Conservation (phyloP, 2,113 vertebrate genomes). For the Gopherus evgoodei region DNA sequence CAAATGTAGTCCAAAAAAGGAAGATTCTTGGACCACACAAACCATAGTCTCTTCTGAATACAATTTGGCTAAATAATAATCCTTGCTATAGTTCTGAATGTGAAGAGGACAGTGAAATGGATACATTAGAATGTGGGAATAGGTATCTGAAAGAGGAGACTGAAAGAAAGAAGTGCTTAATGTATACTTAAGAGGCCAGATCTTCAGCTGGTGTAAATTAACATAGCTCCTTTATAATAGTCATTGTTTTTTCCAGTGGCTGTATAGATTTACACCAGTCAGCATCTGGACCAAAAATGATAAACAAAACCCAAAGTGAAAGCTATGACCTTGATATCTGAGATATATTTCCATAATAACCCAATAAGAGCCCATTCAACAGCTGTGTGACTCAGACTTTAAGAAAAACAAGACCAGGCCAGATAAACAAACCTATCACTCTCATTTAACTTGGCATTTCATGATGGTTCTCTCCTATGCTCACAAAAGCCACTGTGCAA, state of each 20-base stretch:
- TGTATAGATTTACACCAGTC: not conserved
- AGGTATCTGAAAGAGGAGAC: not conserved
- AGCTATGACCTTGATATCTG: not conserved
- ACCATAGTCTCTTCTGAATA: not conserved
- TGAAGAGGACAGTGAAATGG: not conserved
- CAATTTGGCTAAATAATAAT: conserved; percentile 4
- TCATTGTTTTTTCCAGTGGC: not conserved
- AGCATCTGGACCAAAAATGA: not conserved
- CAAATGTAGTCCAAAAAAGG: conserved; percentile 5
- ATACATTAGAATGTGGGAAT: conserved; percentile 5
- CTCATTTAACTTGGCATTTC: not conserved
- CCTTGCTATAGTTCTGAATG: not conserved
- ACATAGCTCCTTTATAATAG: not conserved
- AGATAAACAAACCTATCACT: not conserved
- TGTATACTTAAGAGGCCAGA: not conserved
- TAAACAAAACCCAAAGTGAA: not conserved
- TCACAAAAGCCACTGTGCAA: not conserved
- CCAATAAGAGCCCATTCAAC: not conserved
- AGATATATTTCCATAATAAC: not conserved
- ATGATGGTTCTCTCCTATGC: not conserved
- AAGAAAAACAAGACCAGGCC: not conserved
- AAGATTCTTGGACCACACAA: conserved; percentile 36
- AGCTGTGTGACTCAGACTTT: not conserved
- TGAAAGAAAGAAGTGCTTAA: not conserved
- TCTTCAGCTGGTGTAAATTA: conserved; percentile 1